These are phyloP conservation scores for Peromyscus melanophrys DNA, from an alignment of 2,797 vertebrate species.

Conservation along the genomic window DNA sequence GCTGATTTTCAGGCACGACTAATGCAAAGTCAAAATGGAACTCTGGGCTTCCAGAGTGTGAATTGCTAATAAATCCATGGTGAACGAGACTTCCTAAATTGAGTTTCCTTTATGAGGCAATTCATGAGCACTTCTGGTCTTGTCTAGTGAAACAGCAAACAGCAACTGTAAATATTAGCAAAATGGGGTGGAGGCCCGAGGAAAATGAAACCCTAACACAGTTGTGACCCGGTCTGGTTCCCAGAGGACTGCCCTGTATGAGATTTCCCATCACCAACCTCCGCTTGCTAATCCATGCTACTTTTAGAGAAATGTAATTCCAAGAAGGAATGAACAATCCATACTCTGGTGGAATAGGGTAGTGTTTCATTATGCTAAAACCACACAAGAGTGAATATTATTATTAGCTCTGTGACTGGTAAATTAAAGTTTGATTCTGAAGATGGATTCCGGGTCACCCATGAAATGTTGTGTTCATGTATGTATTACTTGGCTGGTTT, in stretches of 20 bases:
- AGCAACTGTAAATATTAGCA: slow-evolving; percentile 77
- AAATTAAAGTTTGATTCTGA: neutral
- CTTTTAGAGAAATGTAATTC: slow-evolving; percentile 31
- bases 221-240: neutral
- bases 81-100: slow-evolving; percentile 79
- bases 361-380: neutral
- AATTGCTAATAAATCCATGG: slow-evolving; percentile 82
- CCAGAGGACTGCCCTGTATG: neutral
- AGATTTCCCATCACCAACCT: neutral
- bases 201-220: neutral
- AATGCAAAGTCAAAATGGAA: slow-evolving; percentile 65
- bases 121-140: slow-evolving; percentile 70
- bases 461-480: neutral
- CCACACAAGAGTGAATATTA: rapidly evolving
- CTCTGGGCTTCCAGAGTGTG: slow-evolving; percentile 55
- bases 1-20: neutral
- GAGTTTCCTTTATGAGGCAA: slow-evolving; percentile 77
- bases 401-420: neutral
- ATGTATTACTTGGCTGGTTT: neutral
- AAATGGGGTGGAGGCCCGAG: neutral
- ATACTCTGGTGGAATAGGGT: neutral
- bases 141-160: slow-evolving; percentile 67
- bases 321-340: neutral
- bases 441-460: neutral
- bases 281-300: slow-evolving; percentile 3